Conservation (phyloP, 2,113 vertebrate species). For the Ascaphus truei region DNA sequence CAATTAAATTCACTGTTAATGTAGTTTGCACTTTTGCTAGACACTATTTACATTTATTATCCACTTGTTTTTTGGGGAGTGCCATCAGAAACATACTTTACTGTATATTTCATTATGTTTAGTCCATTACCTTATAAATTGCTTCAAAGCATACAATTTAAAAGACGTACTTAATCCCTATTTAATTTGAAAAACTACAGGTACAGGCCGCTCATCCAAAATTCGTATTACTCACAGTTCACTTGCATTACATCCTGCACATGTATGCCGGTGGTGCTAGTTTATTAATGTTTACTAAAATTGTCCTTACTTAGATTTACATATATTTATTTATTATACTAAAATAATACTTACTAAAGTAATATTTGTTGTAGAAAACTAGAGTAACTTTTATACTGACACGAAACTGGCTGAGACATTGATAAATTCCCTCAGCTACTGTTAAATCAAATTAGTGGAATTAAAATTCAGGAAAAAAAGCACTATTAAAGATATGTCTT, state of each 20-base stretch:
- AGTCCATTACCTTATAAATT: no score
- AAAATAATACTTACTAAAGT: conserved; percentile 8
- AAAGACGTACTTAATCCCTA: neutral
- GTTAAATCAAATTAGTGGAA: conserved; percentile 76
- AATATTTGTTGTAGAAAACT: conserved; percentile 22
- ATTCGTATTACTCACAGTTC: neutral
- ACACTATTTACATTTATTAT: no score
- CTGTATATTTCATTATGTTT: no score
- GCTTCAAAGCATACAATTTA: no score
- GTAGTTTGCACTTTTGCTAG: no score
- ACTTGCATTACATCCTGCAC: neutral
- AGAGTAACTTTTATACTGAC: conserved; percentile 7
- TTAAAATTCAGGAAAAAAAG: conserved; percentile 78
- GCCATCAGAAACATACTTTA: no score
- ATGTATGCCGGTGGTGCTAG: neutral
- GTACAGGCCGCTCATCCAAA: neutral
- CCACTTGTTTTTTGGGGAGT: no score
- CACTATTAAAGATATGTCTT: conserved; percentile 78
- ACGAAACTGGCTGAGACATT: conserved; percentile 9
- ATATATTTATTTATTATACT: no score
- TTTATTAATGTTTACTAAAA: conserved; percentile 17
- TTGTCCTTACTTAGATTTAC: conserved; percentile 4
- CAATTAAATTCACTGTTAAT: no score
- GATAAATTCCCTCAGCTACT: conserved; percentile 55
- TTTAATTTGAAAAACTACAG: neutral